Base-by-base conservation (phyloP, 2,113 vertebrate genomes). In the Callipepla californica region DNA sequence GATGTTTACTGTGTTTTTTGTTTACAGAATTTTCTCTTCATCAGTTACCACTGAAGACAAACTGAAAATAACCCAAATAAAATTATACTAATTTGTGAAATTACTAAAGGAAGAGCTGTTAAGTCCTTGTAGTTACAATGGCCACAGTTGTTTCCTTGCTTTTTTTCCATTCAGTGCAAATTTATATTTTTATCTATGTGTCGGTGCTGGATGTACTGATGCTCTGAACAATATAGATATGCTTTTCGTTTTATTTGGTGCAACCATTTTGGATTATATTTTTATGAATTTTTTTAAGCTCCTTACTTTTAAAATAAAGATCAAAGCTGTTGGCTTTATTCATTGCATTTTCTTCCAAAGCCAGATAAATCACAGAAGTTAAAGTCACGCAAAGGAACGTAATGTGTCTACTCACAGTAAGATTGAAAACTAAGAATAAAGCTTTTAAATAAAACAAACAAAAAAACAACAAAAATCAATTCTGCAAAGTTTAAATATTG, bases 221-320 rank as follows among this genome's bases (percentile, higher is more conserved):
- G 36, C 34, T 21, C 25, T 34, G 81, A 58, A 48, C 44, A 38
- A 38, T 16, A 63, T 42, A 53, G 70, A 80, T 78, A 66, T 19
- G 48, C 79, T 66, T 91, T 94, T 72, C 65, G 4, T 19, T 89
- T 92, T 80, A 89, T 90, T 87, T 92, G 73, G 30, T 91, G 74
- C 84, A 94, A 92, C 95, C 83, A 81, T 76, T 95, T 93, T 93
- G 89, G 89, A 93, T 96, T 96, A 92, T 90, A 81, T 93, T 95
- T 57, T 92, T 48, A 76, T 38, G 25, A 32, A 14, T 88, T 84
- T 93, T 95, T 95, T 93, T 81, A 96, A 96, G 86, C 95, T 94
- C 26, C 92, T 96, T 96, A 96, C 65, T 96, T 85, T n/a, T 90
- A 94, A 89, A 96, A 90, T 92, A 92, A 96, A 86, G 86, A 95